Conservation (phyloP, 2,888 invertebrate species). For the Cistogaster globosa region DNA sequence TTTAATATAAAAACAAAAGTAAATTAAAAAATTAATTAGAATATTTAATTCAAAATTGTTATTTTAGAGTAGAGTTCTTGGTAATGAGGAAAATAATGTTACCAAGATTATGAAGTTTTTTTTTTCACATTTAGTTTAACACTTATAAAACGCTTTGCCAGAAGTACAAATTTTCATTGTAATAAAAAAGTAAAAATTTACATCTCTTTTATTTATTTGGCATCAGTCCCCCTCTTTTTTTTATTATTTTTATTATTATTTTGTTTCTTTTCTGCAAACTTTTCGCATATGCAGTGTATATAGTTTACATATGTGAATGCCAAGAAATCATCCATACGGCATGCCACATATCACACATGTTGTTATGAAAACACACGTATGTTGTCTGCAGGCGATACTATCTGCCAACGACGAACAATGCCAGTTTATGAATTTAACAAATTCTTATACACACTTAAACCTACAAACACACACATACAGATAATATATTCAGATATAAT, state of each 20-base stretch:
- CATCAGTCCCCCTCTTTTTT: constrained; percentile 30
- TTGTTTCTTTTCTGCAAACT: constrained; percentile 57
- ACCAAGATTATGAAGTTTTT: too few relatives aligned
- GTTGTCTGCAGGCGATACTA: constrained; percentile 82
- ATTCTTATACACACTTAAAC: constrained; percentile 40
- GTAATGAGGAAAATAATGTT: too few relatives aligned
- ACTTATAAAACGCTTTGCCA: background rate
- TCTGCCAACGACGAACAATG: constrained; percentile 59
- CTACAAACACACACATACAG: background rate
- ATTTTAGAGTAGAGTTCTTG: too few relatives aligned
- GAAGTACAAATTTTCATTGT: background rate
- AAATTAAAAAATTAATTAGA: too few relatives aligned
- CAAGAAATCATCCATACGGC: constrained; percentile 82
- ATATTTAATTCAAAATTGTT: too few relatives aligned
- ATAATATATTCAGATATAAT: background rate
- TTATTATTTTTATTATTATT: constrained; percentile 38
- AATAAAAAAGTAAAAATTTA: constrained; percentile 16
- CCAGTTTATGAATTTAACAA: constrained; percentile 64
- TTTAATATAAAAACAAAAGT: too few relatives aligned
- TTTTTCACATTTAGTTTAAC: background rate
- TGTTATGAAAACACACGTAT: constrained; percentile 80
- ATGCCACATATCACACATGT: constrained; percentile 81
- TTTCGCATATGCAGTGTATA: constrained; percentile 80
- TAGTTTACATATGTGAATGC: constrained; percentile 81
- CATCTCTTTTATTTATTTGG: constrained; percentile 33